Evolutionary conservation across 1,140 invertebrate genomes (phyloP).

Genomic region (Camponotus vicinus): DNA sequence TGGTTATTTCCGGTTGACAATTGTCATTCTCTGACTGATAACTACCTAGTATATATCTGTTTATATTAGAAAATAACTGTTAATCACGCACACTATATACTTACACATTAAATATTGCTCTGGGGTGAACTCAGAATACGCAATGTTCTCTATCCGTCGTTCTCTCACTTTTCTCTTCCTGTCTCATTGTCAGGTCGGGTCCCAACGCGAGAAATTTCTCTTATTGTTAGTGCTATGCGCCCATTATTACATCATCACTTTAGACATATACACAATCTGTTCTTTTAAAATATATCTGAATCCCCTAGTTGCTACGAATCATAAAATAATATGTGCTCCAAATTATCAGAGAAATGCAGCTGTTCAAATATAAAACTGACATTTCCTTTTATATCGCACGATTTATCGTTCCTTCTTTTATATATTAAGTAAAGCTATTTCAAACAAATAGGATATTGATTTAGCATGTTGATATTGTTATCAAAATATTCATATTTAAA

Average conservation of each 20-base stretch:
- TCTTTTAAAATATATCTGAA: not conserved
- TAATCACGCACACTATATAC: conserved; percentile 27
- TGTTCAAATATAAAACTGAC: not conserved
- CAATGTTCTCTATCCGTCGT: not conserved
- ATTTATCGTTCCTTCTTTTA: too few relatives aligned
- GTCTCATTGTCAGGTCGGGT: not conserved
- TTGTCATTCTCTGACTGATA: conserved; percentile 19
- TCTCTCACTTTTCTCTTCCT: not conserved
- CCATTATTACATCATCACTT: not conserved
- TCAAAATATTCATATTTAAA: too few relatives aligned
- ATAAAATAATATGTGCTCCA: too few relatives aligned
- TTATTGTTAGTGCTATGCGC: not conserved
- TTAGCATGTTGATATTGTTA: too few relatives aligned
- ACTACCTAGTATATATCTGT: conserved; percentile 19
- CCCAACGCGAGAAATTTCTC: not conserved
- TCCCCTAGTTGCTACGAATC: too few relatives aligned
- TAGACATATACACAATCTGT: not conserved
- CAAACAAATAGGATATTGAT: too few relatives aligned
- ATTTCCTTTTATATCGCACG: too few relatives aligned
- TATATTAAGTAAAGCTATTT: too few relatives aligned
- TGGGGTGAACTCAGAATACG: not conserved
- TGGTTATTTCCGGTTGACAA: conserved; percentile 61
- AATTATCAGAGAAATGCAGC: not conserved
- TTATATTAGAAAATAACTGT: conserved; percentile 66
- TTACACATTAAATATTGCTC: conserved; percentile 30